These are phyloP conservation scores for Dufourea novaeangliae DNA, from an alignment of 1,140 invertebrate genomes.

Conservation along the genomic window DNA sequence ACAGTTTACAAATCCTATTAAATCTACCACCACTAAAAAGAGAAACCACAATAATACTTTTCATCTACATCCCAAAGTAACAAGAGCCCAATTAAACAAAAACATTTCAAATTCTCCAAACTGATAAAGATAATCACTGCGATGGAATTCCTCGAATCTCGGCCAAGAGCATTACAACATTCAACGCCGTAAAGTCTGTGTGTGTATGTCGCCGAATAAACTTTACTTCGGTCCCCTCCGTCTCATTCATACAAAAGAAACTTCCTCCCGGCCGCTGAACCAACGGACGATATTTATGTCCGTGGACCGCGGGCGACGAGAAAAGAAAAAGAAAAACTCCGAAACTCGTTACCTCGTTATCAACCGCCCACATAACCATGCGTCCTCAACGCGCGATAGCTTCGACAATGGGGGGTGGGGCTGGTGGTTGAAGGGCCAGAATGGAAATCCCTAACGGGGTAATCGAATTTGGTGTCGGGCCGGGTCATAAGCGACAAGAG, in stretches of 20 bases:
- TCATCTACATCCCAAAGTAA: too few relatives aligned
- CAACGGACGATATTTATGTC: too few relatives aligned
- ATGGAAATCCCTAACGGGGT: constrained; percentile 38
- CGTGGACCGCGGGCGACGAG: neutral
- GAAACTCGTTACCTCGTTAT: constrained; percentile 31
- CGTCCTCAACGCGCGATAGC: constrained; percentile 18
- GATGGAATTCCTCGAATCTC: neutral
- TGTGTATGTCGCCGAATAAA: neutral
- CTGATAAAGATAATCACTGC: neutral
- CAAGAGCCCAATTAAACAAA: too few relatives aligned
- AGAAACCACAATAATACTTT: too few relatives aligned
- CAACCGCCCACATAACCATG: neutral
- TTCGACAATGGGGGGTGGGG: neutral
- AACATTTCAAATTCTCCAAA: too few relatives aligned
- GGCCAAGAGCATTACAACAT: too few relatives aligned
- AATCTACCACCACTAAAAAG: too few relatives aligned
- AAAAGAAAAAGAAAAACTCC: neutral
- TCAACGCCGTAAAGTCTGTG: too few relatives aligned
- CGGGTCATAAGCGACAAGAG: constrained; percentile 35
- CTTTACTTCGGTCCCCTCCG: neutral
- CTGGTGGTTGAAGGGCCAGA: neutral
- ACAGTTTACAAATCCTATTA: too few relatives aligned
- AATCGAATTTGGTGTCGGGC: constrained; percentile 41
- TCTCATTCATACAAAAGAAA: neutral
- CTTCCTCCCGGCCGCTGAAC: neutral